These are phyloP conservation scores for Platyrinchus mystaceus DNA, from an alignment of 2,797 vertebrate genomes.

Conservation along the genomic window DNA sequence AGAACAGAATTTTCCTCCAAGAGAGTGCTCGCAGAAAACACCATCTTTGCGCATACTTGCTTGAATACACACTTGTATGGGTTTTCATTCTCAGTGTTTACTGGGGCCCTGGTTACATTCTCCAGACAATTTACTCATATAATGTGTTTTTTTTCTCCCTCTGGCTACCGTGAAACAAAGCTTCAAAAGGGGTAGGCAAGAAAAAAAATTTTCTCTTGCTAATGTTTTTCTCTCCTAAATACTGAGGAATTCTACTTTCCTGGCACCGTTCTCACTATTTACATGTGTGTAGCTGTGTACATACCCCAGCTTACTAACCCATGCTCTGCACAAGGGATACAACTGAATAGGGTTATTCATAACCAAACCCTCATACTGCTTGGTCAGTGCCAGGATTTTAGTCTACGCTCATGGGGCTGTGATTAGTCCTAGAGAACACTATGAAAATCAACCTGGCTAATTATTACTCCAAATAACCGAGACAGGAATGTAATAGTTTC, in stretches of 20 bases:
- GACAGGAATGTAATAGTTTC: not conserved
- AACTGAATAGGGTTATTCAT: conserved; percentile 48
- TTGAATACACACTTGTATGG: conserved; percentile 25
- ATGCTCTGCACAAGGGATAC: not conserved
- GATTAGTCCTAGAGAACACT: conserved; percentile 13
- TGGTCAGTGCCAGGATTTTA: not conserved
- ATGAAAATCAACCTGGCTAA: conserved; percentile 44
- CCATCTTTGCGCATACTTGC: conserved; percentile 29
- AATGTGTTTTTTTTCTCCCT: conserved; percentile 46
- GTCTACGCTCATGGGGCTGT: not conserved
- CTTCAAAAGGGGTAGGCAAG: conserved; percentile 16
- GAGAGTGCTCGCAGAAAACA: not conserved
- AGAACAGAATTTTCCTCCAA: conserved; percentile 1
- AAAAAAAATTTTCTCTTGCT: not conserved
- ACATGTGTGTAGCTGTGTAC: not conserved
- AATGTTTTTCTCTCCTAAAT: conserved; percentile 26
- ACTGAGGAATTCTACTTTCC: not conserved
- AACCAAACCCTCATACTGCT: not conserved
- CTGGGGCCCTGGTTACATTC: conserved; percentile 55
- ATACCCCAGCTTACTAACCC: conserved; percentile 2
- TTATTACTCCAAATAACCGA: conserved; percentile 7
- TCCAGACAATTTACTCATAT: conserved; percentile 63
- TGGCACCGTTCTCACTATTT: not conserved
- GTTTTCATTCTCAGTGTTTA: conserved; percentile 56
- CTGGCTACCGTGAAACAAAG: conserved; percentile 42